Percentiles rank a stretch among this genome's conserved stretches.
Conservation (phyloP, 1,140 invertebrate genomes). For the Nilaparvata lugens region DNA sequence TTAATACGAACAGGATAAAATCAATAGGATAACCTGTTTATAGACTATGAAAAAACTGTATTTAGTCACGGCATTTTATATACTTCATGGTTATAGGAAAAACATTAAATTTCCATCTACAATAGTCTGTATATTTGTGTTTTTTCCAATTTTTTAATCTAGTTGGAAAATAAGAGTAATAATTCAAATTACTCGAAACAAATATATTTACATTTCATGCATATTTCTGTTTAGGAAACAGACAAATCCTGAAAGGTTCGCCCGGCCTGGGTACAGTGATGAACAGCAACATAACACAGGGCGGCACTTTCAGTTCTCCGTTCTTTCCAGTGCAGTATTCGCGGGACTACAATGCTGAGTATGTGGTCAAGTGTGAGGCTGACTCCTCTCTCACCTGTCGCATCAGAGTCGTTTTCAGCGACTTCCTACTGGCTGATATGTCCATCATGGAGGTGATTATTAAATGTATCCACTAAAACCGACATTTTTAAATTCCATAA, state of each 20-base stretch:
- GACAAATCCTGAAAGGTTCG: slow-evolving; percentile 45
- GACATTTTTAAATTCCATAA: slow-evolving; percentile 3
- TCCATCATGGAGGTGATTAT: slow-evolving; percentile 58
- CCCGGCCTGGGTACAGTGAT: slow-evolving; percentile 30
- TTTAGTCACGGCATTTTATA: no score
- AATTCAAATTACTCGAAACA: no score
- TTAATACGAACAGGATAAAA: no score
- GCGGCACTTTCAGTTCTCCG: slow-evolving; percentile 47
- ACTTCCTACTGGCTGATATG: slow-evolving; percentile 55
- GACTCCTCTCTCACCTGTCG: slow-evolving; percentile 40
- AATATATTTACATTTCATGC: no score
- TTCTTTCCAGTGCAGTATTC: slow-evolving; percentile 62
- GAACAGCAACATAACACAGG: slow-evolving; percentile 32
- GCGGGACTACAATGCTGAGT: slow-evolving; percentile 54
- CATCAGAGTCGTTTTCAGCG: slow-evolving; percentile 55
- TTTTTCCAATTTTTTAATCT: no score
- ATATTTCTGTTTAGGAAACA: slow-evolving; percentile 45
- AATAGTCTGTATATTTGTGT: no score
- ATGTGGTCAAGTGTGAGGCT: slow-evolving; percentile 47
- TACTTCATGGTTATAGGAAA: no score
- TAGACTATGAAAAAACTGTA: no score
- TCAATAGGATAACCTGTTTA: no score
- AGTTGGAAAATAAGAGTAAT: no score
- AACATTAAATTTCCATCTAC: no score
- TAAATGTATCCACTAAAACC: not conserved